A percentile compares a stretch with the other conserved stretches of the same genome.
Evolutionary conservation across 2,797 vertebrate genomes (phyloP).

Genomic region (Acipenser oxyrinchus): DNA sequence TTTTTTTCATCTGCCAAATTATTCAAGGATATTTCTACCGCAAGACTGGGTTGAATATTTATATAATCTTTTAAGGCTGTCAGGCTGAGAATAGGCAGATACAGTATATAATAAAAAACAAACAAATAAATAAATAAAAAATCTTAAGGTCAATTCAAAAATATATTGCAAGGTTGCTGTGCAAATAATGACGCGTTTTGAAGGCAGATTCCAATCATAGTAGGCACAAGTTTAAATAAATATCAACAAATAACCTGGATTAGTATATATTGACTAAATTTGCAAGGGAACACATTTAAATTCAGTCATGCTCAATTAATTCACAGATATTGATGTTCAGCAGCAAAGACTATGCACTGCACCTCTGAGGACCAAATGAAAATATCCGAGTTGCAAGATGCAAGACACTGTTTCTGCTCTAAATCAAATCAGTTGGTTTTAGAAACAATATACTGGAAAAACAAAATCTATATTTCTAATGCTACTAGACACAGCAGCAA

Average conservation of each 20-base stretch:
- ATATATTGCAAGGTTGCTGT: too few species aligned
- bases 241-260: slow-evolving; percentile 26
- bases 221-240: too few species aligned
- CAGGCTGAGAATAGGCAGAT: neutral
- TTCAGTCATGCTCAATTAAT: slow-evolving; percentile 66
- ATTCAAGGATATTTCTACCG: slow-evolving; percentile 68
- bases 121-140: too few species aligned
- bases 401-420: slow-evolving; percentile 51
- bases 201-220: too few species aligned
- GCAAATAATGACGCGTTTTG: too few species aligned
- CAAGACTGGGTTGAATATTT: neutral
- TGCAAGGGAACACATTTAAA: slow-evolving; percentile 64
- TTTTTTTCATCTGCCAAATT: slow-evolving; percentile 77
- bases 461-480: slow-evolving; percentile 39
- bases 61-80: neutral
- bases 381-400: slow-evolving; percentile 64
- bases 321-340: slow-evolving; percentile 59
- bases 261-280: slow-evolving; percentile 68
- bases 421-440: slow-evolving; percentile 48
- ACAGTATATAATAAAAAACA: neutral
- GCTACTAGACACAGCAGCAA: too few species aligned
- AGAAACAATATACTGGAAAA: slow-evolving; percentile 48
- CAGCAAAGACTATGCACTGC: slow-evolving; percentile 66
- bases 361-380: slow-evolving; percentile 61
- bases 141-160: too few species aligned